Base-by-base conservation (phyloP, 2,113 vertebrate genomes). In the Onychostoma macrolepis region DNA sequence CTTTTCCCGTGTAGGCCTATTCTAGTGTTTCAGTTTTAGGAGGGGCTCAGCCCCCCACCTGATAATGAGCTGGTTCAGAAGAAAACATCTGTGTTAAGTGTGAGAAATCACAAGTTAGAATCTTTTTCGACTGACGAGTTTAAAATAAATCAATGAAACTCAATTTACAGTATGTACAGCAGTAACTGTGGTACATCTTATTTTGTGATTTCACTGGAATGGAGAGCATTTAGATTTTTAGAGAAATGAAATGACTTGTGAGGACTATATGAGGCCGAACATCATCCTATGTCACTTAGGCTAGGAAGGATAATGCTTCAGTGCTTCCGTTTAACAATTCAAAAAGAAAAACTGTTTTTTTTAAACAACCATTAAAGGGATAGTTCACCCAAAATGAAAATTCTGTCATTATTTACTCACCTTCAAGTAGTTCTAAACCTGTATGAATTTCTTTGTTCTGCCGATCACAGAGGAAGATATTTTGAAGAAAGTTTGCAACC, bases 1-100 rank as follows among this genome's bases (percentile, higher is more conserved):
- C 78, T 56, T 80, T 61, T 58, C 56, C 78, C 1, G 45, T 38
- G 78, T 36, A 80, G 17, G 33, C 30, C 28, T 28, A 50, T 38
- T 80, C 78, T 80, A 80, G 78, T n/a, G 21, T 80, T 80, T 61
- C 78, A 63, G 30, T 15, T 80, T 58, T 41, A 58, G 10, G 36
- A 80, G 56, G 56, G 30, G 30, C 50, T 63, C 33, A 53, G 76
- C 45, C 15, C 12, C 5, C 75, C 10, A 50, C 75, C 43, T 77
- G 26, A 53, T 33, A 53, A 53, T 19, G 12, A 45, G 6, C 72
- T 75, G 72, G n/a, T n/a, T 45, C 24, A 75, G 72, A 75, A 45
- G 12, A 45, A 75, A 76, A 45, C 41, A 45, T 45, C 12, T 75
- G 24, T 28, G 13, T 75, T 12, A 45, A 75, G 24, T 45, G 72